Evolutionary conservation across 2,888 invertebrate genomes (phyloP).

Genomic region (Corbicula japonica): DNA sequence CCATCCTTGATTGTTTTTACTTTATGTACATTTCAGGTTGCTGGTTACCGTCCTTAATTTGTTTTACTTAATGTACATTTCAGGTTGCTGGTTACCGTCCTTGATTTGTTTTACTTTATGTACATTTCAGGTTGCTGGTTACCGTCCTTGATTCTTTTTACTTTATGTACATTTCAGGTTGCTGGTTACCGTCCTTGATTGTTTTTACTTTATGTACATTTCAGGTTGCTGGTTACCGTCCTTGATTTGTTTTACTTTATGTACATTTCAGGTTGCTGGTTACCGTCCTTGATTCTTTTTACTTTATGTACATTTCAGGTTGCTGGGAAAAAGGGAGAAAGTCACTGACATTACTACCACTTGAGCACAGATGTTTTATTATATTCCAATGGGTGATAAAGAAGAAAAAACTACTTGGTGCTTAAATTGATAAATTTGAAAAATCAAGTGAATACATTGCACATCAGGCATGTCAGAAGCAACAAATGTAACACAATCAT

Average conservation of each 20-base stretch:
- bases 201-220: not conserved
- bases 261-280: not conserved
- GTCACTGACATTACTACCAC: conserved; percentile 91
- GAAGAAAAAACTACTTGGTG: no score
- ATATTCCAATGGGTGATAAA: no score
- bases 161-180: conserved; percentile 88
- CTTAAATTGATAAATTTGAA: no score
- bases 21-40: conserved; percentile 89
- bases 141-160: not conserved
- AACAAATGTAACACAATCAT: no score
- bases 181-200: conserved; percentile 88
- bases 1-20: not conserved
- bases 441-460: no score
- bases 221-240: not conserved
- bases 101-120: no score
- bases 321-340: conserved; percentile 97
- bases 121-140: no score
- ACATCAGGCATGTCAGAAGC: no score
- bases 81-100: no score
- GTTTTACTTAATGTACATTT: no score
- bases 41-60: no score
- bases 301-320: conserved; percentile 88
- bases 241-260: not conserved
- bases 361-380: no score
- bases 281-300: not conserved